These are phyloP conservation scores for Drosophila setosimentum DNA, from an alignment of 2,888 invertebrate species.

Conservation along the genomic window DNA sequence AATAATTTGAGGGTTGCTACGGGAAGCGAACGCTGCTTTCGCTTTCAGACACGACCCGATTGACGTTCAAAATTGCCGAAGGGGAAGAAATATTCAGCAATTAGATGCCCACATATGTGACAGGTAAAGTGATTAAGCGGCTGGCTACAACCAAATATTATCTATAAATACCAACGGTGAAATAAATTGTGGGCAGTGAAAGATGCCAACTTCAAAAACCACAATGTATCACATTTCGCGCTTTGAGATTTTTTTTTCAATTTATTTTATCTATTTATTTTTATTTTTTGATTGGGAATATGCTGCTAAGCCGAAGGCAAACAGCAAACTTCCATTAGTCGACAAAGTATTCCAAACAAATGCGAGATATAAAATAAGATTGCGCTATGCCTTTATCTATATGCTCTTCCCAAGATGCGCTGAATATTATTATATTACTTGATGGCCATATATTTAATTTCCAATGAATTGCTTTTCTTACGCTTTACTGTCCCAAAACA, in stretches of 20 bases:
- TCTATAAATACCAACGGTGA: slow-evolving; percentile 61
- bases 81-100: slow-evolving; percentile 66
- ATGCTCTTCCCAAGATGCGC: slow-evolving; percentile 18
- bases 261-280: slow-evolving; percentile 8
- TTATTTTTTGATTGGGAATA: slow-evolving; percentile 23
- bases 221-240: slow-evolving; percentile 75
- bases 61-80: slow-evolving; percentile 66
- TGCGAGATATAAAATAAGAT: slow-evolving; percentile 13
- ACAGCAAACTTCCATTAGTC: slow-evolving; percentile 74
- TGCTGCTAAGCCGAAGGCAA: slow-evolving; percentile 62
- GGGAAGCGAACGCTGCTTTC: slow-evolving; percentile 53
- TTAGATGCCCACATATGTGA: slow-evolving; percentile 74
- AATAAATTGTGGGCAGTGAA: slow-evolving; percentile 67
- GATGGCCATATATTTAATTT: neutral
- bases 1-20: slow-evolving; percentile 12
- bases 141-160: slow-evolving; percentile 58
- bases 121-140: slow-evolving; percentile 73
- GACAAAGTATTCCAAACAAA: slow-evolving; percentile 1
- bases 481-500: neutral
- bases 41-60: slow-evolving; percentile 63
- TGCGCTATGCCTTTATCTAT: neutral
- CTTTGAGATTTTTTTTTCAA: slow-evolving; percentile 52
- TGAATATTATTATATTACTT: neutral
- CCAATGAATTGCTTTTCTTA: neutral
- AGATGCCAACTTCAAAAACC: slow-evolving; percentile 42